phyloP scores from a whole-genome alignment of 2,888 invertebrate genomes.

The Ophion ellenae region DNA sequence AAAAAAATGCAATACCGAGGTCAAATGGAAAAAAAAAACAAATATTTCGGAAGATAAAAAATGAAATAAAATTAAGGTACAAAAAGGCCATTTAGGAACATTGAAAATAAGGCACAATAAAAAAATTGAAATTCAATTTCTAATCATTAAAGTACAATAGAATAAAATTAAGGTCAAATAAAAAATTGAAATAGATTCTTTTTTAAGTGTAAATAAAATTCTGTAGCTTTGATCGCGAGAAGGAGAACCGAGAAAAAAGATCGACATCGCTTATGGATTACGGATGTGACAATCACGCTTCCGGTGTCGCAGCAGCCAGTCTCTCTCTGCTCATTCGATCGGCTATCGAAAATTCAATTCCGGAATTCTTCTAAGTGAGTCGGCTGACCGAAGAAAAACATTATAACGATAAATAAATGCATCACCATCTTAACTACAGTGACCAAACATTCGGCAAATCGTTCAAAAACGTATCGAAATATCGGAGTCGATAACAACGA shows the following conservation, averaged over 20 bases:
- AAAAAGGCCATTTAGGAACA: too few relatives aligned
- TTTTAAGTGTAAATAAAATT: slow-evolving; percentile 19
- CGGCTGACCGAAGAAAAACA: not conserved
- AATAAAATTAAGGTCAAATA: not conserved
- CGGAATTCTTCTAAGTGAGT: not conserved
- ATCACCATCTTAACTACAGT: not conserved
- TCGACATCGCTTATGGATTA: slow-evolving; percentile 78
- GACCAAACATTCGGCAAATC: too few relatives aligned
- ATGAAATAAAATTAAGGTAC: not conserved
- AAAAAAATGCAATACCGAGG: not conserved
- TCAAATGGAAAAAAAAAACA: not conserved
- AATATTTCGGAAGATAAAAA: not conserved
- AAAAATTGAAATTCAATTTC: too few relatives aligned
- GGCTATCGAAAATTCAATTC: slow-evolving; percentile 72
- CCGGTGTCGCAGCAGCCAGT: slow-evolving; percentile 82
- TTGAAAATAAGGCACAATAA: too few relatives aligned
- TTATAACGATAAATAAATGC: not conserved
- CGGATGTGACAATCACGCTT: slow-evolving; percentile 83
- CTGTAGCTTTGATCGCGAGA: slow-evolving; percentile 46
- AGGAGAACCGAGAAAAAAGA: slow-evolving; percentile 65
- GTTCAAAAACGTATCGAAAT: too few relatives aligned
- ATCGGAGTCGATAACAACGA: not conserved
- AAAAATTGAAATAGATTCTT: not conserved
- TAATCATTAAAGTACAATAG: not conserved
- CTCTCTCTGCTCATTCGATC: slow-evolving; percentile 79